Conservation (phyloP, 2,797 vertebrate genomes). For the Antrozous pallidus region DNA sequence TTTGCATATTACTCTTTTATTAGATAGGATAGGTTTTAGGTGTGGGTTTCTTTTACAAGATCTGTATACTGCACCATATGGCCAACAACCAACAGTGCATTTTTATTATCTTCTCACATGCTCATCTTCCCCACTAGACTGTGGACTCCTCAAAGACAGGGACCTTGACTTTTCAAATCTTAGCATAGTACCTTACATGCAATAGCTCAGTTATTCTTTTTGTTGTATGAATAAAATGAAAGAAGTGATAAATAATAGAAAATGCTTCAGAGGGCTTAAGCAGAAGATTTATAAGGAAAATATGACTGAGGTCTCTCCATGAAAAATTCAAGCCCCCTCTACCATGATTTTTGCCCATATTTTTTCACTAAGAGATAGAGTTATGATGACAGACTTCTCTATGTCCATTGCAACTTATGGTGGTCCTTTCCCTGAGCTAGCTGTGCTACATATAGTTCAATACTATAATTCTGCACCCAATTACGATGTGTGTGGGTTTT, state of each 20-base stretch:
- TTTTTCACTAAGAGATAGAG: not conserved
- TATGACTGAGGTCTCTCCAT: not conserved
- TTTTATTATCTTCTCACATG: conserved; percentile 33
- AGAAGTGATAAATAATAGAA: conserved; percentile 9
- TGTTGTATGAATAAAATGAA: conserved; percentile 30
- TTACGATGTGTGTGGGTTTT: not conserved
- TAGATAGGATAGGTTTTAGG: too few relatives aligned
- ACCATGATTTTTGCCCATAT: not conserved
- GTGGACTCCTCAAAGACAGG: not conserved
- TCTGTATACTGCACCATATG: too few relatives aligned
- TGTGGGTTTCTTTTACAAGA: too few relatives aligned
- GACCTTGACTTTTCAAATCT: conserved; percentile 30
- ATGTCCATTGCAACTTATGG: not conserved
- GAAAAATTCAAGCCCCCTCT: not conserved
- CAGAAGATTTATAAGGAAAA: not conserved
- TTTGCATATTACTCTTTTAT: too few relatives aligned
- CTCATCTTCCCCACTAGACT: not conserved
- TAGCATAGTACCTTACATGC: not conserved
- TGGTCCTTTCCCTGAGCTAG: not conserved
- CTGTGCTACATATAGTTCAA: not conserved
- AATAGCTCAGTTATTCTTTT: conserved; percentile 4
- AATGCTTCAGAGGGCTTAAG: conserved; percentile 20
- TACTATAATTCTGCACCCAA: not conserved
- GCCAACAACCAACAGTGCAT: not conserved
- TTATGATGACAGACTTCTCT: not conserved